Percentiles rank a stretch among this genome's conserved stretches.
Conservation (phyloP, 2,797 vertebrate species). For the Pelochelys cantorii region DNA sequence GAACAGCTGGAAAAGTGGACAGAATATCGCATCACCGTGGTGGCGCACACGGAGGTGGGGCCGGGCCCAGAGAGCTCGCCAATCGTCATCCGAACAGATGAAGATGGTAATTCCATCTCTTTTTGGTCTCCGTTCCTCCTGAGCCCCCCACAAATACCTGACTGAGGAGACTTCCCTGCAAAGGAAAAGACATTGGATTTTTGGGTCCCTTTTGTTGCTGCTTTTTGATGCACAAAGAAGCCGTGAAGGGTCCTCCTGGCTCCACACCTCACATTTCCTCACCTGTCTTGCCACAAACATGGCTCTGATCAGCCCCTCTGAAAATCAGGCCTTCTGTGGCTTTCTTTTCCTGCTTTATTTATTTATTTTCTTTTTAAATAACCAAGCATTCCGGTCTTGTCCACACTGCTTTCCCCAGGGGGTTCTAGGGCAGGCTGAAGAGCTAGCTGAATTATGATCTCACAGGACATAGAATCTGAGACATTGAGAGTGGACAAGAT, state of each 20-base stretch:
- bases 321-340: rapidly evolving
- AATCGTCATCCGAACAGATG: conserved; percentile 92
- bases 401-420: neutral
- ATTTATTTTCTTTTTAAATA: rapidly evolving
- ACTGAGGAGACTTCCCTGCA: neutral
- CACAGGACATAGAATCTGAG: neutral
- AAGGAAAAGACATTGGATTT: neutral
- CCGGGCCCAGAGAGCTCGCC: conserved; percentile 93
- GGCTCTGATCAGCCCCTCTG: neutral
- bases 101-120: conserved; percentile 87
- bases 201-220: rapidly evolving
- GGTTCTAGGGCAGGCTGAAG: neutral
- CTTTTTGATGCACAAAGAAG: rapidly evolving
- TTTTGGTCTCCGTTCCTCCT: neutral
- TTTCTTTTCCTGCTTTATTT: neutral
- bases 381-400: neutral
- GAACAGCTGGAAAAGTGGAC: conserved; percentile 97
- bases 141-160: neutral
- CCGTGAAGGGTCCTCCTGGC: rapidly evolving
- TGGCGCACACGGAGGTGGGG: conserved; percentile 91
- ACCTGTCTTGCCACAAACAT: neutral
- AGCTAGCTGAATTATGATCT: neutral
- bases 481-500: neutral
- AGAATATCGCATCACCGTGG: conserved; percentile 90
- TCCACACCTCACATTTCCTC: neutral